Base-by-base conservation (phyloP, 2,888 invertebrate species). In the Phortica magna region DNA sequence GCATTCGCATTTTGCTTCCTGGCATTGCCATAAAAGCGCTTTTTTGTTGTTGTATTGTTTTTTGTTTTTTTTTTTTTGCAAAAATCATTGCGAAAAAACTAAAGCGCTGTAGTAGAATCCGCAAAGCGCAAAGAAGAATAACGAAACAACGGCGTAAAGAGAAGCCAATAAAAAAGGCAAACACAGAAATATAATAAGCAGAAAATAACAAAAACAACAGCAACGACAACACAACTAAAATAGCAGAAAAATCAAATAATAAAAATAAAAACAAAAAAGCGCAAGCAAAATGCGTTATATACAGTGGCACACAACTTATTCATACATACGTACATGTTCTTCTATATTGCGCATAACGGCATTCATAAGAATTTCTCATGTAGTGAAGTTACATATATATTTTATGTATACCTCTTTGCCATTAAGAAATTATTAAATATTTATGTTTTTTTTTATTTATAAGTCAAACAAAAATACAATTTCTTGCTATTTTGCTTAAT, bases 51-150 rank as follows among this genome's bases (percentile, higher is more conserved):
- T 48, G 14, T 14, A 2, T 48, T 48, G 14, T 14, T 48, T 5
- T 48, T 12, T 48, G 7, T 48, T 2, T 48, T 48, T 48, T 48
- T 48, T 12, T 48, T 48, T 48, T 48, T 12, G 48, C n/a, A 22
- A 65, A 76, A 82, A 77, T 77, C 78, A 82, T 81, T 80, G 79
- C 76, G 71, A 76, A 77, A 77, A 76, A 81, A 76, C 79, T 64
- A 77, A 78, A 65, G 42, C 65, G 73, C 17, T 22, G 42, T 12
- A 41, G 57, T 39, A 31, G 72, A 22, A 48, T 64, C 41, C 64
- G 68, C 73, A 71, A 73, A 74, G 76, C 48, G 59, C 31, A 59
- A 59, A 61, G 61, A 61, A 61, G 10, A 67, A 48, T 2, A 68
- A 14, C 42, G n/a, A 78, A 74, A 75, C 39, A 76, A 76, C 77